phyloP scores from a whole-genome alignment of 2,797 vertebrate species.

The Novumbra hubbsi region DNA sequence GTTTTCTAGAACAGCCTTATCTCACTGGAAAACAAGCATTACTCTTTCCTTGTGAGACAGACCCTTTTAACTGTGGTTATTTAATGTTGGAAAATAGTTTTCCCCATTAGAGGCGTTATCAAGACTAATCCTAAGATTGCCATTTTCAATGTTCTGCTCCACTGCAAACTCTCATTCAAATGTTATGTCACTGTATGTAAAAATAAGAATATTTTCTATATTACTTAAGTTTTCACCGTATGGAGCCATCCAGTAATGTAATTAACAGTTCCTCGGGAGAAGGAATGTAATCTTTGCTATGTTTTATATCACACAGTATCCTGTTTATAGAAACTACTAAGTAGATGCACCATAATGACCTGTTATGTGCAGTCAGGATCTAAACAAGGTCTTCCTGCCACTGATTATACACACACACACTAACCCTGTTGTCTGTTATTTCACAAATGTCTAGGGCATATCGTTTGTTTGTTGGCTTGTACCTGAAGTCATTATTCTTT shows the following conservation, averaged over 20 bases:
- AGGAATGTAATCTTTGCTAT: not conserved
- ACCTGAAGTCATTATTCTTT: conserved; percentile 8
- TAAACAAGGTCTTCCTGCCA: conserved; percentile 17
- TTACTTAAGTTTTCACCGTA: not conserved
- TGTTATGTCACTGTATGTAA: not conserved
- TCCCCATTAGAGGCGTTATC: conserved; percentile 7
- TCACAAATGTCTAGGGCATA: not conserved
- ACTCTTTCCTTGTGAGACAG: not conserved
- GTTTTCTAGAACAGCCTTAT: not conserved
- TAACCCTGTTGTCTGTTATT: not conserved
- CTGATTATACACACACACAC: conserved; percentile 11
- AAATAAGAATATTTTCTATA: not conserved
- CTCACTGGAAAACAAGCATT: not conserved
- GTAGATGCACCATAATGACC: not conserved
- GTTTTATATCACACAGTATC: not conserved
- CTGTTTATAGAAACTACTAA: conserved; percentile 1
- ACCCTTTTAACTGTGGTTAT: not conserved
- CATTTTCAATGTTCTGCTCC: not conserved
- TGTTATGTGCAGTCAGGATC: not conserved
- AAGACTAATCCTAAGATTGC: conserved; percentile 5
- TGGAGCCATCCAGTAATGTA: not conserved
- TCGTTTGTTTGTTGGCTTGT: not conserved
- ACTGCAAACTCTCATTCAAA: not conserved
- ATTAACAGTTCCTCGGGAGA: not conserved
- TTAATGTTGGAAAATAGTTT: not conserved